phyloP scores from a whole-genome alignment of 2,888 invertebrate species.

The Omphaloscelis lunosa region DNA sequence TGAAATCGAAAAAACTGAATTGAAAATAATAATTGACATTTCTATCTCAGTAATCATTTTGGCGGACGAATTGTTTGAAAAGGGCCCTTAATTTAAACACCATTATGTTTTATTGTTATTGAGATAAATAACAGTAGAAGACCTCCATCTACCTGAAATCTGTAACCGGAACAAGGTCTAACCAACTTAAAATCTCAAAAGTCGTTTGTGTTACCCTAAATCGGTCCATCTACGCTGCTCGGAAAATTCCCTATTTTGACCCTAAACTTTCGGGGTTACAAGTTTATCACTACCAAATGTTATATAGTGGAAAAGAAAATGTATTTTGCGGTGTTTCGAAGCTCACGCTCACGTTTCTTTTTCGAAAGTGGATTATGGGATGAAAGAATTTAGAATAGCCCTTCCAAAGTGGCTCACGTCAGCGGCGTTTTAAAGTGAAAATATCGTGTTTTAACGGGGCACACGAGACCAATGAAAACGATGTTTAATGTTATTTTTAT shows the following conservation, averaged over 20 bases:
- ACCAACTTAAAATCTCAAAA: slow-evolving; percentile 52
- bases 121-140: slow-evolving; percentile 2
- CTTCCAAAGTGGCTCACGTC: slow-evolving; percentile 12
- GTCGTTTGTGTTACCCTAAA: slow-evolving; percentile 44
- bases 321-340: slow-evolving; percentile 21
- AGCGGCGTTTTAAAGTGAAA: slow-evolving; percentile 4
- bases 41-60: not conserved
- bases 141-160: slow-evolving; percentile 31
- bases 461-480: slow-evolving; percentile 2
- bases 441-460: not conserved
- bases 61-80: not conserved
- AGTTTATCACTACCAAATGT: slow-evolving; percentile 41
- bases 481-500: slow-evolving; percentile 18
- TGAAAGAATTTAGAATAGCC: slow-evolving; percentile 27
- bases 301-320: slow-evolving; percentile 28
- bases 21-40: not conserved
- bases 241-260: slow-evolving; percentile 42
- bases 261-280: slow-evolving; percentile 53
- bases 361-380: slow-evolving; percentile 31
- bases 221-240: slow-evolving; percentile 26
- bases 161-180: slow-evolving; percentile 22
- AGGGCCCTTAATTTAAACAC: not conserved
- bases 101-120: not conserved
- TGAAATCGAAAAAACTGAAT: not conserved
- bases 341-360: not conserved